phyloP scores from a whole-genome alignment of 2,888 invertebrate species.

The Orchesella flavescens region DNA sequence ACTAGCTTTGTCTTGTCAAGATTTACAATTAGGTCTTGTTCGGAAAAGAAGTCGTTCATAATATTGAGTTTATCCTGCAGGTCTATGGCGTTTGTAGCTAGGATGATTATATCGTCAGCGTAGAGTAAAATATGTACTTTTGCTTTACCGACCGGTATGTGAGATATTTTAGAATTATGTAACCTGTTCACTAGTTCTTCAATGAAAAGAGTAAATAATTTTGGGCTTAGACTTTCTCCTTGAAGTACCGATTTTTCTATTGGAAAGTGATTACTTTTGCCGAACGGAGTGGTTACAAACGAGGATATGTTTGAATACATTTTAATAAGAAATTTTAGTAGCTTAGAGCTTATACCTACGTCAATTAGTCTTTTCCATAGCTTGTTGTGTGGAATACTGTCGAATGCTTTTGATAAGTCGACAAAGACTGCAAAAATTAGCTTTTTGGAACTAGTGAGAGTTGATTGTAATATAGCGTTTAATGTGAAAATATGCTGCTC shows the following conservation, averaged over 20 bases:
- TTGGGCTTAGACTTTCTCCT: neutral
- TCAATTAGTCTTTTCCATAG: constrained; percentile 15
- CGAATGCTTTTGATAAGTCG: constrained; percentile 29
- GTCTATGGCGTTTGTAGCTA: constrained; percentile 6
- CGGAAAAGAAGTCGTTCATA: neutral
- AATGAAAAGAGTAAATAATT: neutral
- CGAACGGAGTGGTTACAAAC: neutral
- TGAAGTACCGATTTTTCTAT: constrained; percentile 8
- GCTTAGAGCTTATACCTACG: constrained; percentile 29
- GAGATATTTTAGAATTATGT: neutral
- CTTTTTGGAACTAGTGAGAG: neutral
- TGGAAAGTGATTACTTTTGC: neutral
- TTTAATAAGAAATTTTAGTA: neutral
- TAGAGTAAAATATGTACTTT: constrained; percentile 1
- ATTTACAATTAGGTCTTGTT: neutral
- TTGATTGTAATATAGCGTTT: neutral
- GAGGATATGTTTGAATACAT: too few relatives aligned
- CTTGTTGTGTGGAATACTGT: neutral
- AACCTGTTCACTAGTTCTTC: neutral
- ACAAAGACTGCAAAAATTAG: constrained; percentile 34
- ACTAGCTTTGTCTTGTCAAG: constrained; percentile 14
- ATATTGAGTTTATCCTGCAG: neutral
- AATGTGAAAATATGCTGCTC: constrained; percentile 20
- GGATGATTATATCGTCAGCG: constrained; percentile 19
- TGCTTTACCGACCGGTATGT: neutral